These are phyloP conservation scores for Amphibalanus amphitrite DNA, from an alignment of 1,140 invertebrate genomes.

Conservation along the genomic window DNA sequence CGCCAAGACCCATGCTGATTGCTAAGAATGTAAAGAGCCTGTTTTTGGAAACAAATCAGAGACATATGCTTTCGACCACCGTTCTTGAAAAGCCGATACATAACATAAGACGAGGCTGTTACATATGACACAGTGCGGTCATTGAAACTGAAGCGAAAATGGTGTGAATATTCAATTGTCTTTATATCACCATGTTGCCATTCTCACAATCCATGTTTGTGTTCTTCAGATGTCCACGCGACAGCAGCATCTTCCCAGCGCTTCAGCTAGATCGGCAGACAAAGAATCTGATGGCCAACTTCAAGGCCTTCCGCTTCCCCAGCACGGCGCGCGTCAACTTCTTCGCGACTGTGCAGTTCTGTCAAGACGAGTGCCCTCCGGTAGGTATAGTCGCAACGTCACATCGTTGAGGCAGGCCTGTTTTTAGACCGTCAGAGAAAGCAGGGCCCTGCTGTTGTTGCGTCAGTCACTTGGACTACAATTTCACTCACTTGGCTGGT, in stretches of 20 bases:
- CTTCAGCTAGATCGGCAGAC: conserved; percentile 28
- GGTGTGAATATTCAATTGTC: too few relatives aligned
- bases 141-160: too few relatives aligned
- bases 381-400: conserved; percentile 20
- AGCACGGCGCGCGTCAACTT: conserved; percentile 35
- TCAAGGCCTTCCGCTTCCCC: conserved; percentile 36
- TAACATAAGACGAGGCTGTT: too few relatives aligned
- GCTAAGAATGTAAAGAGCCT: too few relatives aligned
- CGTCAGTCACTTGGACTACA: too few relatives aligned
- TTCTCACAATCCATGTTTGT: too few relatives aligned
- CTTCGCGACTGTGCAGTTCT: conserved; percentile 35
- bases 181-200: too few relatives aligned
- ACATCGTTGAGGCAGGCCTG: background rate
- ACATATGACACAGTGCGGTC: too few relatives aligned
- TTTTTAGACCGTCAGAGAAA: background rate
- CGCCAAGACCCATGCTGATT: conserved; percentile 18
- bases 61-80: too few relatives aligned
- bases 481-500: too few relatives aligned
- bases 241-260: conserved; percentile 31
- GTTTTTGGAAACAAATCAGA: too few relatives aligned
- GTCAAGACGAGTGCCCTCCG: conserved; percentile 32
- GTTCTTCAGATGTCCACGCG: conserved; percentile 33
- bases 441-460: background rate
- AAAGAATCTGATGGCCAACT: conserved; percentile 28
- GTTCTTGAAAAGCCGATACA: too few relatives aligned